Evolutionary conservation across 2,888 invertebrate genomes (phyloP).

Genomic region (Rhaphigaster nebulosa): DNA sequence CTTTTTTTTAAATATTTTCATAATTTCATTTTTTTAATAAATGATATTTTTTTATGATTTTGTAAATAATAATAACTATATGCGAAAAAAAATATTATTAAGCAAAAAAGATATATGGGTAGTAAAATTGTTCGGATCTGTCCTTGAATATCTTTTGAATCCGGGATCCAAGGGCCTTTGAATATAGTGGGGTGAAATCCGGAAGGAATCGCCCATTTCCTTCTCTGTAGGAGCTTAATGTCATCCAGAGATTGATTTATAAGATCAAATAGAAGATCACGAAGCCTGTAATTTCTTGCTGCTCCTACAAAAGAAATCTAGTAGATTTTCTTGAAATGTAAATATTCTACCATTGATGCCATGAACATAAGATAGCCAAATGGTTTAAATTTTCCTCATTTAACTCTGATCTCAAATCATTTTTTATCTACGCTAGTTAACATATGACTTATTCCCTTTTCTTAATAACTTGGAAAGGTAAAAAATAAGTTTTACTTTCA

Average conservation of each 20-base stretch:
- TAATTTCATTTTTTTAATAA: neutral
- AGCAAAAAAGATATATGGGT: neutral
- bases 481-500: too few relatives aligned
- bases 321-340: neutral
- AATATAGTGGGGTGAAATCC: constrained; percentile 13
- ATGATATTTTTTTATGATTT: neutral
- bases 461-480: too few relatives aligned
- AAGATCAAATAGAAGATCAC: neutral
- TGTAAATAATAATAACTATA: neutral
- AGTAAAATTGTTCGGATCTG: neutral
- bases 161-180: constrained; percentile 42
- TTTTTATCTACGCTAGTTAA: too few relatives aligned
- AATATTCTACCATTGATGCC: too few relatives aligned
- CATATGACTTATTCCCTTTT: too few relatives aligned
- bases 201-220: constrained; percentile 26
- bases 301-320: neutral
- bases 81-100: neutral
- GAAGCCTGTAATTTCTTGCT: neutral
- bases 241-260: neutral
- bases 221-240: neutral
- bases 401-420: too few relatives aligned
- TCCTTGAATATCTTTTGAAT: neutral
- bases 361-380: too few relatives aligned
- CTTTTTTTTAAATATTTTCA: neutral
- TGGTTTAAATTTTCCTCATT: too few relatives aligned